phyloP scores from a whole-genome alignment of 2,797 vertebrate genomes.

The Notoglanidium macrostoma region DNA sequence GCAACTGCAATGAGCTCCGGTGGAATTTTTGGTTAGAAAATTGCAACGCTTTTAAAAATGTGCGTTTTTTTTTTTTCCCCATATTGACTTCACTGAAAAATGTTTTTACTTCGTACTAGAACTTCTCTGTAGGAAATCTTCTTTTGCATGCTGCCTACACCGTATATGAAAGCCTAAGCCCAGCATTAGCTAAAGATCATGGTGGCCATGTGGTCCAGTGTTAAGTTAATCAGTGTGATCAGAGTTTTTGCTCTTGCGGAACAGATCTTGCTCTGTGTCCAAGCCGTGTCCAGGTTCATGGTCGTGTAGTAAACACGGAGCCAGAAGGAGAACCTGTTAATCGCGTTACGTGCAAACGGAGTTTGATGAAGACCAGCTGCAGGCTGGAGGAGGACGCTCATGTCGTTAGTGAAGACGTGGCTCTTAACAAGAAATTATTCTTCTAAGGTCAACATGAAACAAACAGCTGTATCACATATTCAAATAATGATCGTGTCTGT shows the following conservation, averaged over 20 bases:
- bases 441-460: neutral
- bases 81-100: neutral
- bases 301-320: neutral
- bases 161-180: neutral
- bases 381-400: neutral
- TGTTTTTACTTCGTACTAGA: neutral
- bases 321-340: neutral
- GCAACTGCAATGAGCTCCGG: neutral
- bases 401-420: neutral
- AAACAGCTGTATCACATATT: neutral
- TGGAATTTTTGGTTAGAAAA: neutral
- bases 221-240: neutral
- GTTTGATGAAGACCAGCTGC: constrained; percentile 1
- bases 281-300: neutral
- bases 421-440: neutral
- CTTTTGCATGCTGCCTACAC: too few relatives aligned
- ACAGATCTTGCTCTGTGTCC: neutral
- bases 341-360: neutral
- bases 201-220: neutral
- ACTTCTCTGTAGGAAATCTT: neutral
- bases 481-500: neutral
- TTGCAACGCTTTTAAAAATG: too few relatives aligned
- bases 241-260: neutral
- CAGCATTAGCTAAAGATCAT: neutral
- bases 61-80: too few relatives aligned